Percentiles rank a stretch among this genome's conserved stretches.
Conservation (phyloP, 1,140 invertebrate species). For the Paramacrobiotus metropolitanus region DNA sequence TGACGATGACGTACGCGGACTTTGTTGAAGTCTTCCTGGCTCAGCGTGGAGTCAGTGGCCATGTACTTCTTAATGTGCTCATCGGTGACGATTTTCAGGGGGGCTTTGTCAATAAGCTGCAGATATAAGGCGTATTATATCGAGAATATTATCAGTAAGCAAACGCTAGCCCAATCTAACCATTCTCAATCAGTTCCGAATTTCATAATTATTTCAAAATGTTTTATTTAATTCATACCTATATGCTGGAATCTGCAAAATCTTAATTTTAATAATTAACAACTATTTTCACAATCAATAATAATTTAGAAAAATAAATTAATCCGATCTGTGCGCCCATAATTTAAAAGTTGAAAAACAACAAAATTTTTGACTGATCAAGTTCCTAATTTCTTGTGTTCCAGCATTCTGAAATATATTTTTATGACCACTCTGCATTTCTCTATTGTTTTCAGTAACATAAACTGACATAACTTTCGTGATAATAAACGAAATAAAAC, state of each 20-base stretch:
- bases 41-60: neutral
- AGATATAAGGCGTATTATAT: neutral
- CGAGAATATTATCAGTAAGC: neutral
- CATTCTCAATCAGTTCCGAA: neutral
- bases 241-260: too few relatives aligned
- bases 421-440: neutral
- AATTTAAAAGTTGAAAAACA: too few relatives aligned
- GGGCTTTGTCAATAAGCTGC: neutral
- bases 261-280: neutral
- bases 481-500: neutral
- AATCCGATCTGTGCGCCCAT: too few relatives aligned
- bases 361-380: neutral
- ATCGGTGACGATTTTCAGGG: neutral
- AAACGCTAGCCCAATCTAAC: neutral
- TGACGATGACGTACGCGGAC: neutral
- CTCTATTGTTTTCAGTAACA: neutral
- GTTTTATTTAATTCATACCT: too few relatives aligned
- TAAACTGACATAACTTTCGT: neutral
- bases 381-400: neutral
- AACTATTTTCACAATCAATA: too few relatives aligned
- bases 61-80: neutral
- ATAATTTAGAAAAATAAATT: too few relatives aligned
- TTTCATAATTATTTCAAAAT: neutral
- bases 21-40: neutral
- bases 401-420: neutral